Evolutionary conservation across 2,113 vertebrate genomes (phyloP).

Genomic region (Otus sunia): DNA sequence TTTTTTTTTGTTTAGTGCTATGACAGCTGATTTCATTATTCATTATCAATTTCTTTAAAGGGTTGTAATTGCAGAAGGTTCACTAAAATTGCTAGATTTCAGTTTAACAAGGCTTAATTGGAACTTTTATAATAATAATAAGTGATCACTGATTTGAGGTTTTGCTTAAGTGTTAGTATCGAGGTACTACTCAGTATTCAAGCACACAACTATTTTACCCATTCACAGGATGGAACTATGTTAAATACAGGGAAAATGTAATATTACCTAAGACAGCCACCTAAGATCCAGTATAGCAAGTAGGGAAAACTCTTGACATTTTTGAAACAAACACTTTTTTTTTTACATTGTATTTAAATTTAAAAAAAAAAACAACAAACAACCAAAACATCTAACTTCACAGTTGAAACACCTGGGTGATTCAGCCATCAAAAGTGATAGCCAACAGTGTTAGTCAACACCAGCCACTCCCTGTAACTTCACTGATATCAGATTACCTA

Average conservation of each 20-base stretch:
- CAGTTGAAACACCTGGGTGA: neutral
- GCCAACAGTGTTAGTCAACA: neutral
- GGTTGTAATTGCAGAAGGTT: neutral
- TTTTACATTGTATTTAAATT: neutral
- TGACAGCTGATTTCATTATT: neutral
- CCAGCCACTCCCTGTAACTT: neutral
- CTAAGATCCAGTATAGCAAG: neutral
- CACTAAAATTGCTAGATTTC: neutral
- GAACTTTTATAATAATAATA: neutral
- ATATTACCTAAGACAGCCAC: neutral
- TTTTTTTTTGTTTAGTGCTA: neutral
- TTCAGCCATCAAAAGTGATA: neutral
- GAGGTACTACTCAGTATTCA: neutral
- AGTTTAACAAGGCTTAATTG: neutral
- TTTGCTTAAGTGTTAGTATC: neutral
- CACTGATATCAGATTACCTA: neutral
- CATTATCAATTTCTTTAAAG: neutral
- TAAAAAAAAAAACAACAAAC: neutral
- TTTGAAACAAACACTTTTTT: neutral
- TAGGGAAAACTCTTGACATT: neutral
- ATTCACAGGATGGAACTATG: fast-evolving
- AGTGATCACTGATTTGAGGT: neutral
- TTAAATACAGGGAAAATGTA: neutral
- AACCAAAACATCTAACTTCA: neutral
- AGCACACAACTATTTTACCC: neutral